phyloP scores from a whole-genome alignment of 1,140 invertebrate genomes.

The Laupala kohalensis region DNA sequence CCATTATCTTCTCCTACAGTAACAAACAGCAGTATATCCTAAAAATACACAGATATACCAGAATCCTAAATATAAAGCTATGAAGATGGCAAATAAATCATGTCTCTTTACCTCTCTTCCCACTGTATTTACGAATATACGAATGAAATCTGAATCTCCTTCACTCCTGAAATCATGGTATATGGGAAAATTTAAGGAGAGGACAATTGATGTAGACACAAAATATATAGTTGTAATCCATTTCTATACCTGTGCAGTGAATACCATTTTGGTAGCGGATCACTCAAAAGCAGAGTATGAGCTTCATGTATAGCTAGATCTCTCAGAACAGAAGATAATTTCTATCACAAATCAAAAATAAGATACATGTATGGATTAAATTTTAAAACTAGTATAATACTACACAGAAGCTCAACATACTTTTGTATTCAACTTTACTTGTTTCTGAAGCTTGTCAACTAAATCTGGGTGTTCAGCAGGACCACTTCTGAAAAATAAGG shows the following conservation, averaged over 20 bases:
- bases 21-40: slow-evolving; percentile 45
- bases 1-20: slow-evolving; percentile 54
- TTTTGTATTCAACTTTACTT: slow-evolving; percentile 46
- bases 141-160: slow-evolving; percentile 58
- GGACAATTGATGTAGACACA: neutral
- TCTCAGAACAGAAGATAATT: slow-evolving; percentile 42
- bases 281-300: slow-evolving; percentile 20
- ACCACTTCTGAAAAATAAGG: slow-evolving; percentile 53
- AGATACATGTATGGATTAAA: neutral
- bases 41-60: slow-evolving; percentile 18
- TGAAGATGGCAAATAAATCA: neutral
- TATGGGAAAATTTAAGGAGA: slow-evolving; percentile 1
- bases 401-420: slow-evolving; percentile 19
- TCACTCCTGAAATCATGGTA: slow-evolving; percentile 40
- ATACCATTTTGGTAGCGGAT: slow-evolving; percentile 39
- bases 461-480: slow-evolving; percentile 50
- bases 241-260: slow-evolving; percentile 36
- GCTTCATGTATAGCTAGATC: slow-evolving; percentile 52
- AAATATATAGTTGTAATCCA: neutral
- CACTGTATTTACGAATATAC: slow-evolving; percentile 45
- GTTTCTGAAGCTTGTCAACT: slow-evolving; percentile 56
- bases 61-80: no score
- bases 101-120: slow-evolving; percentile 30
- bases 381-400: neutral
- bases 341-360: slow-evolving; percentile 23